phyloP scores from a whole-genome alignment of 1,140 invertebrate genomes.

The Leptinotarsa defecta region DNA sequence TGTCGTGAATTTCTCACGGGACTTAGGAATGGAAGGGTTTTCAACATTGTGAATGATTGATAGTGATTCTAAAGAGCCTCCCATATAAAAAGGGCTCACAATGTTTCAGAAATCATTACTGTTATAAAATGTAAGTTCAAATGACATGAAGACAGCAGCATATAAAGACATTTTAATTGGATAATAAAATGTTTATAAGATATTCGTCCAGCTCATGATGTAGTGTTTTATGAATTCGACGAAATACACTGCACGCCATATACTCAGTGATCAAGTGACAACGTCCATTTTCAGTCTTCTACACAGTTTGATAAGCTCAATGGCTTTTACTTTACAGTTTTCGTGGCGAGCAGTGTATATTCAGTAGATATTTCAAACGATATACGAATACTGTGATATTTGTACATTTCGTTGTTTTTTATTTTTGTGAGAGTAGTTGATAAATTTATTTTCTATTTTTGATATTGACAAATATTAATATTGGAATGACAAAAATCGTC shows the following conservation, averaged over 20 bases:
- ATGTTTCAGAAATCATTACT: neutral
- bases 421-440: constrained; percentile 40
- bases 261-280: neutral
- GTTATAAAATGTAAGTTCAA: constrained; percentile 14
- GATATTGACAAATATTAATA: constrained; percentile 36
- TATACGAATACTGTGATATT: constrained; percentile 47
- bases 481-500: constrained; percentile 31
- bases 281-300: no score
- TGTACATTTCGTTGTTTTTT: constrained; percentile 45
- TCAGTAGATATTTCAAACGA: constrained; percentile 19
- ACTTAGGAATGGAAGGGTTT: neutral
- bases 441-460: constrained; percentile 45
- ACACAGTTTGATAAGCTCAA: neutral
- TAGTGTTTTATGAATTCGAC: constrained; percentile 30
- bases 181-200: constrained; percentile 17
- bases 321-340: neutral
- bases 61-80: neutral
- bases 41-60: neutral
- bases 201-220: constrained; percentile 17
- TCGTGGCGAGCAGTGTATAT: constrained; percentile 10
- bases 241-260: constrained; percentile 11
- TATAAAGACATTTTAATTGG: constrained; percentile 23
- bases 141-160: constrained; percentile 27
- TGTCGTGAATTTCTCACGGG: neutral
- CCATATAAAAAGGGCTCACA: neutral